Percentiles rank a stretch among this genome's conserved stretches.
These are phyloP conservation scores for Ctenodactylus gundi DNA, from an alignment of 2,113 vertebrate genomes.

Conservation along the genomic window DNA sequence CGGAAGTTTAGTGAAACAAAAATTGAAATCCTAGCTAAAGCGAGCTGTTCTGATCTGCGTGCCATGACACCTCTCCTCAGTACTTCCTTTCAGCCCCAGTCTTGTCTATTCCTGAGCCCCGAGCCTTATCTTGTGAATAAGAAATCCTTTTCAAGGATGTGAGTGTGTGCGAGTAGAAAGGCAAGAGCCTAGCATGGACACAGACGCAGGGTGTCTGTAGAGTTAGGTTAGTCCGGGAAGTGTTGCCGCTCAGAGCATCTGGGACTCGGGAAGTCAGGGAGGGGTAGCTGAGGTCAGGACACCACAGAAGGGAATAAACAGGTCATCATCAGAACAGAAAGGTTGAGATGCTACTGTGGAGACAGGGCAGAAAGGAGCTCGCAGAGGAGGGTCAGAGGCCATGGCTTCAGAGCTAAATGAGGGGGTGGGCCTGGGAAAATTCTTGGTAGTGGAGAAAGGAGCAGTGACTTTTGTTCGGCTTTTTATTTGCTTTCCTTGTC, in stretches of 20 bases:
- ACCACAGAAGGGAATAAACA: background rate
- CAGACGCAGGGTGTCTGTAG: background rate
- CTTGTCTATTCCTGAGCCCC: background rate
- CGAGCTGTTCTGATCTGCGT: constrained; percentile 16
- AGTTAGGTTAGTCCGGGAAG: background rate
- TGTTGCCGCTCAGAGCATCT: background rate
- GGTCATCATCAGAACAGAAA: constrained; percentile 1
- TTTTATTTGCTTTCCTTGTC: constrained; percentile 54
- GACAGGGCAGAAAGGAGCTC: background rate
- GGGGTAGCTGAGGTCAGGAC: background rate
- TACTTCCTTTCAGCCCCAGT: background rate
- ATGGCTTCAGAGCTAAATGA: background rate
- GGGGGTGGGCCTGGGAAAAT: constrained; percentile 4
- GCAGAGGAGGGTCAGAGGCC: background rate
- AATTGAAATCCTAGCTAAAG: constrained; percentile 4
- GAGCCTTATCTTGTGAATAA: background rate
- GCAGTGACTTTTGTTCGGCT: background rate
- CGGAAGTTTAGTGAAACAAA: background rate
- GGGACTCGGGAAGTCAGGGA: background rate
- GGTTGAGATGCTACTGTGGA: background rate
- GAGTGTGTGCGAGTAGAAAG: background rate
- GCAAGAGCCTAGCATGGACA: background rate
- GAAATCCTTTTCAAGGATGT: background rate
- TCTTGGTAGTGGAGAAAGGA: background rate
- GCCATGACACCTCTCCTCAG: background rate